Evolutionary conservation across 2,888 invertebrate genomes (phyloP), one percentile per base, ranked within the genome.

Genomic region (Eilema sororculum): DNA sequence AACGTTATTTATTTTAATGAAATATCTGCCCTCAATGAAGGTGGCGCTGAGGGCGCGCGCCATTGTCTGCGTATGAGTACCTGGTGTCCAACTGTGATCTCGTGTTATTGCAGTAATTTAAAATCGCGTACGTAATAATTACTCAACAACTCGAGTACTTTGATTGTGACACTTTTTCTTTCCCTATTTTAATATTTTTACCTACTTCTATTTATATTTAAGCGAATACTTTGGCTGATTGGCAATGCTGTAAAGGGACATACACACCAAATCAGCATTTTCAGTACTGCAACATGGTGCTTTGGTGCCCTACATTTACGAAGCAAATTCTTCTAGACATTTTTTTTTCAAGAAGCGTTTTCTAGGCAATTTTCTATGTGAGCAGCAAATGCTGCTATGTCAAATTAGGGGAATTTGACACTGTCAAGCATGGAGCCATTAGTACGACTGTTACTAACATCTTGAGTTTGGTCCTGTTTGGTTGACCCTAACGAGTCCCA

Each of bases 1-100:
- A 92, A 90, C 88, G 89, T 92, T 93, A 93, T 93, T 93, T 90
- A 89, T 90, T 92, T 91, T 91, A 90, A 92, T 91, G 89, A 91
- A 93, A 91, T 87, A 86, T 88, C 87, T 89, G 84, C 84, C 84
- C 80, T 81, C 82, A 76, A 78, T 80, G 74, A 76, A 78, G 79
- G 76, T 63, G 72, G 37, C 33, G 68, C 24, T 75, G 75, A 76
- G 80, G 65, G 83, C 76, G 71, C 69, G 78, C 66, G 73, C 82
- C 82, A 83, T 83, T 81, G 78, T 75, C 69, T 76, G 60, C 71
- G 73, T 82, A 28, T 25, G 59, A 59, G 59, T 60, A 84, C 86
- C 85, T 86, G 86, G 81, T 78, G 72, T 70, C 86, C 81, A 70
- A 84, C 84, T 84, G 86, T 58, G 81, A 74, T 71, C 69, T 78